These are phyloP conservation scores for Zaprionus ornatus DNA, from an alignment of 1,140 invertebrate species.

Conservation along the genomic window DNA sequence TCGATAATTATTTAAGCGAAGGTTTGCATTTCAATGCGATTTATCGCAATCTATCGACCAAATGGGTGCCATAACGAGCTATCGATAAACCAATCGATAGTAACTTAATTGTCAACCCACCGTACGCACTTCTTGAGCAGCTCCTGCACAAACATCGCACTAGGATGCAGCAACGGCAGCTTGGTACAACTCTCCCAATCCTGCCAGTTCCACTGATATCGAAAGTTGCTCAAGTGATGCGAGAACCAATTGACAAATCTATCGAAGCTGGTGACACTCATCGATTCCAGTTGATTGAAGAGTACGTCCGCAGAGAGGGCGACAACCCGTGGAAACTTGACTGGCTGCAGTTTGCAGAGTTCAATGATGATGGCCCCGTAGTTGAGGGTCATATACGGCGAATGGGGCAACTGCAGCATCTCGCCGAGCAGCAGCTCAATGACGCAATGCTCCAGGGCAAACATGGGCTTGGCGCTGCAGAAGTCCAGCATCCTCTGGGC, in stretches of 20 bases:
- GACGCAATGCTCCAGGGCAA: slow-evolving; percentile 98
- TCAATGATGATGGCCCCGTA: slow-evolving; percentile 98
- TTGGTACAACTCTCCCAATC: slow-evolving; percentile 33
- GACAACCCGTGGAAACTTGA: slow-evolving; percentile 97
- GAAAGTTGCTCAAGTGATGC: slow-evolving; percentile 99
- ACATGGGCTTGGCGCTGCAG: slow-evolving; percentile 92
- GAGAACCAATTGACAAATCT: slow-evolving; percentile 98
- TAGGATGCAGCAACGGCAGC: slow-evolving; percentile 91
- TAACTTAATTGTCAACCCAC: slow-evolving; percentile 84
- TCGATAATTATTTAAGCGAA: not conserved
- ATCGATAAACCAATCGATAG: not conserved
- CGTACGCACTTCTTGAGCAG: slow-evolving; percentile 94
- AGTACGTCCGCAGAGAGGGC: slow-evolving; percentile 98
- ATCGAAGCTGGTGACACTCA: slow-evolving; percentile 98
- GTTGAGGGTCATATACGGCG: slow-evolving; percentile 94
- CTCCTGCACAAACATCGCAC: slow-evolving; percentile 96
- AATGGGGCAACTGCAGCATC: slow-evolving; percentile 94
- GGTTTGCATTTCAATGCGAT: not conserved
- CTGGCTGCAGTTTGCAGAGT: slow-evolving; percentile 97
- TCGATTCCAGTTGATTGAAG: slow-evolving; percentile 96
- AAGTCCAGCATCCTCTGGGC: slow-evolving; percentile 94
- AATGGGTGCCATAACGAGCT: not conserved
- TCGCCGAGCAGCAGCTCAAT: slow-evolving; percentile 98
- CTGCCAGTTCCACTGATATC: slow-evolving; percentile 95
- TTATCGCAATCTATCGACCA: not conserved